A percentile compares a stretch with the other conserved stretches of the same genome.
phyloP scores from a whole-genome alignment of 2,888 invertebrate genomes.

The Drosophila neotestacea region DNA sequence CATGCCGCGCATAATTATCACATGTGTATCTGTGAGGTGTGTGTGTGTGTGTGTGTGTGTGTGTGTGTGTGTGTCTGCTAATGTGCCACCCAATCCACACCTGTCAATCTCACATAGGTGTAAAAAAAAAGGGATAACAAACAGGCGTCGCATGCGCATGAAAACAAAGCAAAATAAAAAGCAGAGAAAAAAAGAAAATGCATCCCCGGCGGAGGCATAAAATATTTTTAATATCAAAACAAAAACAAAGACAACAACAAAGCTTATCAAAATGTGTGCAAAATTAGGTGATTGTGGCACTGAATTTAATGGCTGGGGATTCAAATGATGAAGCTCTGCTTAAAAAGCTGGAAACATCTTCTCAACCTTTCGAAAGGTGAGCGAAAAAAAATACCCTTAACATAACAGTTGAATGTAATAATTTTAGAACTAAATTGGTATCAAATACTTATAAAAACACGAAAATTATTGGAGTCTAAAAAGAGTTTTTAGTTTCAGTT shows the following conservation, averaged over 20 bases:
- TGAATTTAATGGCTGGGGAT: slow-evolving; percentile 44
- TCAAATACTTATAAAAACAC: too few species aligned
- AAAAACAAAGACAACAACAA: slow-evolving; percentile 33
- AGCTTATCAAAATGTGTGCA: slow-evolving; percentile 77
- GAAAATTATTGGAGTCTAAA: too few species aligned
- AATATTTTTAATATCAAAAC: slow-evolving; percentile 59
- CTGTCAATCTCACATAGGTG: slow-evolving; percentile 71
- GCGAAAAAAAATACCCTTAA: not conserved
- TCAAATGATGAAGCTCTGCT: slow-evolving; percentile 49
- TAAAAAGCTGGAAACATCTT: slow-evolving; percentile 63
- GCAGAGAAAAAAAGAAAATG: slow-evolving; percentile 13
- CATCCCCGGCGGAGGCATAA: slow-evolving; percentile 42
- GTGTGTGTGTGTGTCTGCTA: slow-evolving; percentile 40
- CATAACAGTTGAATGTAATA: too few species aligned
- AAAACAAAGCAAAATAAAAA: slow-evolving; percentile 31
- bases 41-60: slow-evolving; percentile 28
- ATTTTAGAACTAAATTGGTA: too few species aligned
- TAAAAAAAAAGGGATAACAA: slow-evolving; percentile 43
- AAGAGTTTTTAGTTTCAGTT: too few species aligned
- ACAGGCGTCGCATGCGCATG: slow-evolving; percentile 67
- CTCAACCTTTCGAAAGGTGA: slow-evolving; percentile 10
- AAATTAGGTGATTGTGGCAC: slow-evolving; percentile 70
- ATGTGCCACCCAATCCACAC: slow-evolving; percentile 60
- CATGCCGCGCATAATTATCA: slow-evolving; percentile 71
- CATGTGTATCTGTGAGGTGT: slow-evolving; percentile 31